phyloP scores from a whole-genome alignment of 2,113 vertebrate genomes.

The Psittacula cyanocephala region DNA sequence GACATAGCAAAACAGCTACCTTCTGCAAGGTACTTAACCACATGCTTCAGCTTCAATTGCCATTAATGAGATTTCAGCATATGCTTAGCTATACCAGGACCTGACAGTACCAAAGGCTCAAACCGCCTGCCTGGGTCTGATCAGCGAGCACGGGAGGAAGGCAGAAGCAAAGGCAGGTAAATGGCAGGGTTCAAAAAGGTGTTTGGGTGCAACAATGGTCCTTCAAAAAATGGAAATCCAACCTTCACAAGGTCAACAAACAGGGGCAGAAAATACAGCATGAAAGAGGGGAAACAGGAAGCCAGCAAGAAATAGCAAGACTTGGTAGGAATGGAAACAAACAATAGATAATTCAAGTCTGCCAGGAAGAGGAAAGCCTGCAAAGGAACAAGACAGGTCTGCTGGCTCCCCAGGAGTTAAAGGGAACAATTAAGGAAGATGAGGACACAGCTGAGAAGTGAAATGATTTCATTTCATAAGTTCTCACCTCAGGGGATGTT shows the following conservation, averaged over 20 bases:
- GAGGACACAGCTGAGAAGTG: slow-evolving; percentile 49
- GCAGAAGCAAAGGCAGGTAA: not conserved
- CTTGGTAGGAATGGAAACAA: not conserved
- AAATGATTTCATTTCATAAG: slow-evolving; percentile 64
- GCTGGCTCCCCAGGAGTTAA: slow-evolving; percentile 43
- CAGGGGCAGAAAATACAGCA: not conserved
- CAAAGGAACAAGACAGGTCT: slow-evolving; percentile 19
- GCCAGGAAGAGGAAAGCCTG: slow-evolving; percentile 56
- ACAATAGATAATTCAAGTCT: slow-evolving; percentile 56
- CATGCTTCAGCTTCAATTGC: not conserved
- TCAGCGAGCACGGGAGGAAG: rapidly evolving
- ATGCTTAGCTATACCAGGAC: not conserved
- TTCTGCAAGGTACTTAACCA: not conserved
- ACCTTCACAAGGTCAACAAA: not conserved
- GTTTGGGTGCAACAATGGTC: not conserved
- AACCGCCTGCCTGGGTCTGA: not conserved
- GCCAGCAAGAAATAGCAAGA: not conserved
- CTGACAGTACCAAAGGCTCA: not conserved
- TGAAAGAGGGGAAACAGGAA: slow-evolving; percentile 60
- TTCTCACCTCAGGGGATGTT: slow-evolving; percentile 55
- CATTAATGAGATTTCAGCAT: not conserved
- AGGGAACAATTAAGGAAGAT: slow-evolving; percentile 62
- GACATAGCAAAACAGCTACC: not conserved
- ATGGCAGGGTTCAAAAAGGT: slow-evolving; percentile 12
- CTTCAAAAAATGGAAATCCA: slow-evolving; percentile 5